Evolutionary conservation across 2,113 vertebrate genomes (phyloP).

Genomic region (Tor tambroides): DNA sequence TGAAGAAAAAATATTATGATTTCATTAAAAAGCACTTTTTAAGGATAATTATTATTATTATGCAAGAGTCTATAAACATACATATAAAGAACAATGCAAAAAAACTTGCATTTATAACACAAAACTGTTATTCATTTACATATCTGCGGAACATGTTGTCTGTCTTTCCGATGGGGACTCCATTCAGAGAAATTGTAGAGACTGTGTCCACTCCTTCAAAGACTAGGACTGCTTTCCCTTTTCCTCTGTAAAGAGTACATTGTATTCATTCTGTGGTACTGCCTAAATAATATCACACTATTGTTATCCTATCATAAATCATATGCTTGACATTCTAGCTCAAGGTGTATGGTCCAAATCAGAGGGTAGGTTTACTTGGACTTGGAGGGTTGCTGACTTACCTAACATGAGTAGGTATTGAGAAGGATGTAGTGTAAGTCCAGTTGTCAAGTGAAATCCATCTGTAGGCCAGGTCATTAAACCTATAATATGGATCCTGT

Average conservation of each 20-base stretch:
- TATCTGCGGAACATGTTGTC: constrained; percentile 95
- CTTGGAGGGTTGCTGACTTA: constrained; percentile 54
- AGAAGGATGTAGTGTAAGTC: constrained; percentile 87
- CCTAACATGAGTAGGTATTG: constrained; percentile 74
- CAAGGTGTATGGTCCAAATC: too few relatives aligned
- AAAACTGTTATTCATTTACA: constrained; percentile 72
- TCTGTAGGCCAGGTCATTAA: constrained; percentile 86
- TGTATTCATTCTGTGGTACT: neutral
- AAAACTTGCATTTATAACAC: too few relatives aligned
- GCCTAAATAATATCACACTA: neutral
- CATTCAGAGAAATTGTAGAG: constrained; percentile 82
- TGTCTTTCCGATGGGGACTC: constrained; percentile 80
- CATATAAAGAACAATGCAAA: neutral
- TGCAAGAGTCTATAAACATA: neutral
- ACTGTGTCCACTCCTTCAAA: constrained; percentile 92
- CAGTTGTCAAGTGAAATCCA: constrained; percentile 93
- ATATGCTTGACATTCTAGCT: too few relatives aligned
- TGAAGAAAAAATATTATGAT: constrained; percentile 58
- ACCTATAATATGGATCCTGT: constrained; percentile 93
- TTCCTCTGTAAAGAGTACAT: constrained; percentile 60
- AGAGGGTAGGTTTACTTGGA: neutral
- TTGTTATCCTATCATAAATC: too few relatives aligned
- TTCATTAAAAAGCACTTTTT: neutral
- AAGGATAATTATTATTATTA: neutral
- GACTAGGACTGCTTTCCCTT: constrained; percentile 77